phyloP scores from a whole-genome alignment of 2,888 invertebrate species.

The Cartodere bifasciata region DNA sequence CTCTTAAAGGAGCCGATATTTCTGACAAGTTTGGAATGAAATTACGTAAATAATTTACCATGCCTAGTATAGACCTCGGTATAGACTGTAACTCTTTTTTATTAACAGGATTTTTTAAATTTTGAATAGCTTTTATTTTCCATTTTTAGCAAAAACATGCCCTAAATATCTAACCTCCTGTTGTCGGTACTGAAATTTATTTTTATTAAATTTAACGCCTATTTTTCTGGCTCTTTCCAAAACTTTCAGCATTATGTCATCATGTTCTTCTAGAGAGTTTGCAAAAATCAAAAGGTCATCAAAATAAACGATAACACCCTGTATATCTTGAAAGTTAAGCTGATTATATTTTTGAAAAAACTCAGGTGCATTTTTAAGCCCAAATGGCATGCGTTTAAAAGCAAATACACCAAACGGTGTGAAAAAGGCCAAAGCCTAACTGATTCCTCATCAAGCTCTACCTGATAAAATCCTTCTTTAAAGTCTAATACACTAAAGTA shows the following conservation, averaged over 20 bases:
- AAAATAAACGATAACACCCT: too few relatives aligned
- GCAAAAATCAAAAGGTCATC: conserved; percentile 17
- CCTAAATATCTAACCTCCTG: too few relatives aligned
- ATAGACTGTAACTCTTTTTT: conserved; percentile 3
- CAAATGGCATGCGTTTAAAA: conserved; percentile 12
- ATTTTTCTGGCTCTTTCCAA: conserved; percentile 8
- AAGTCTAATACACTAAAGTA: conserved; percentile 11
- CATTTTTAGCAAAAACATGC: too few relatives aligned
- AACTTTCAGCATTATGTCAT: conserved; percentile 5
- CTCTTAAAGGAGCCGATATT: not conserved
- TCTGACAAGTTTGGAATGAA: conserved; percentile 2
- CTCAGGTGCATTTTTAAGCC: conserved; percentile 10
- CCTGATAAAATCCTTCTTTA: conserved; percentile 13
- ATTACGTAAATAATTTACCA: conserved; percentile 1
- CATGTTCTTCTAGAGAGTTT: conserved; percentile 8
- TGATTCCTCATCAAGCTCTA: conserved; percentile 10
- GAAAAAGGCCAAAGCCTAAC: conserved; percentile 10
- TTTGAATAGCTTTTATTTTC: not conserved
- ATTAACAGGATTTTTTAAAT: not conserved
- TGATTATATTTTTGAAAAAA: conserved; percentile 8
- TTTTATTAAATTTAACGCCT: too few relatives aligned
- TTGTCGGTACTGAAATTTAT: too few relatives aligned
- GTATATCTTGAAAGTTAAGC: too few relatives aligned
- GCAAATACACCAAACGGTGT: conserved; percentile 11
- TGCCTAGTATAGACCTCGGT: too few relatives aligned